Conservation (phyloP, 2,888 invertebrate genomes). For the Schizotus pectinicornis region DNA sequence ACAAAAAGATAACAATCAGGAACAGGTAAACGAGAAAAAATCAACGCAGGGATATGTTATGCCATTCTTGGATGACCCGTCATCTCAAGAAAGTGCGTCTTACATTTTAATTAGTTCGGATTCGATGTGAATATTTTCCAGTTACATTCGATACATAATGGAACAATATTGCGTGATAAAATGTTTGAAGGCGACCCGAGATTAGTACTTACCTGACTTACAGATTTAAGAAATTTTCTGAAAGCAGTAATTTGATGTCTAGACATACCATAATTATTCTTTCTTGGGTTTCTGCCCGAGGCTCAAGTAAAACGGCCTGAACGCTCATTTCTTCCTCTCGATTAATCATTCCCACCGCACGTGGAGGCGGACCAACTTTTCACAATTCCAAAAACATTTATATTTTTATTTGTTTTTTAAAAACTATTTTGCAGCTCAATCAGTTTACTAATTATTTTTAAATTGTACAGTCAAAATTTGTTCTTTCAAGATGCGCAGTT, state of each 20-base stretch:
- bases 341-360: constrained; percentile 2
- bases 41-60: too few relatives aligned
- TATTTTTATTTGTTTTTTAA: too few relatives aligned
- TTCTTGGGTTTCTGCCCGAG: constrained; percentile 15
- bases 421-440: too few relatives aligned
- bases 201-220: constrained; percentile 25
- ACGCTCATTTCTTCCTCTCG: constrained; percentile 9
- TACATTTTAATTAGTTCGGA: too few relatives aligned
- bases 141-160: constrained; percentile 3
- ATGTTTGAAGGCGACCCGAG: constrained; percentile 24
- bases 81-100: too few relatives aligned
- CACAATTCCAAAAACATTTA: neutral
- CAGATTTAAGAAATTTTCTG: constrained; percentile 31
- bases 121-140: too few relatives aligned
- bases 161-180: constrained; percentile 31
- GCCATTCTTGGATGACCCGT: too few relatives aligned
- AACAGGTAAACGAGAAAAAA: too few relatives aligned
- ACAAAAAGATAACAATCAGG: too few relatives aligned
- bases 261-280: constrained; percentile 29
- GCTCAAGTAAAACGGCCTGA: constrained; percentile 14
- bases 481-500: neutral
- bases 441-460: constrained; percentile 8
- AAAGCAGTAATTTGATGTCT: constrained; percentile 31
- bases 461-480: neutral
- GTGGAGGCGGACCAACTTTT: neutral